Percentiles rank a stretch among this genome's conserved stretches.
These are phyloP conservation scores for Petrocephalus zakoni DNA, from an alignment of 2,113 vertebrate species.

Conservation along the genomic window DNA sequence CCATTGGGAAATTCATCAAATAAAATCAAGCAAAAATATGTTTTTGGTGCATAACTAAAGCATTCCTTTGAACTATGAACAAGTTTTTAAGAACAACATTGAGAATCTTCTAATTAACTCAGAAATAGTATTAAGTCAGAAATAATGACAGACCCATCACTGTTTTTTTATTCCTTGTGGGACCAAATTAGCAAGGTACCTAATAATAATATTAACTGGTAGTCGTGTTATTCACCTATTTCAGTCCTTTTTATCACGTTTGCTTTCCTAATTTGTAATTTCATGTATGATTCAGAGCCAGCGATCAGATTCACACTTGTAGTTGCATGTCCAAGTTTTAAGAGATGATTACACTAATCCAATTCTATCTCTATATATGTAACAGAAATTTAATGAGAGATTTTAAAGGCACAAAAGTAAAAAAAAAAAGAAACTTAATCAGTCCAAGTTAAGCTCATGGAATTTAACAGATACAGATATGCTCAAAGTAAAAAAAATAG, in stretches of 20 bases:
- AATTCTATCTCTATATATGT: not conserved
- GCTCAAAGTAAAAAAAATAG: not conserved
- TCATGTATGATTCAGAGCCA: not conserved
- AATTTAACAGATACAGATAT: not conserved
- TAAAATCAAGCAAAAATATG: not conserved
- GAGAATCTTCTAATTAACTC: not conserved
- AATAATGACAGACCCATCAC: not conserved
- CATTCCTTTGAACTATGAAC: not conserved
- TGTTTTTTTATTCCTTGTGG: not conserved
- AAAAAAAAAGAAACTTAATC: not conserved
- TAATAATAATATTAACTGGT: constrained; percentile 1
- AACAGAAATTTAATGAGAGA: not conserved
- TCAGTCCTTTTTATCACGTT: constrained; percentile 2
- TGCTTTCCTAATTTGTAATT: not conserved
- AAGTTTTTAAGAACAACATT: not conserved
- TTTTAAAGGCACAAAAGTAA: not conserved
- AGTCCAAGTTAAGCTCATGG: not conserved
- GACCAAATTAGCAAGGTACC: not conserved
- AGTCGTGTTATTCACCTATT: not conserved
- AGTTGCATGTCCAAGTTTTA: not conserved
- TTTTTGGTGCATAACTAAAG: not conserved
- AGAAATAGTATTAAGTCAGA: not conserved
- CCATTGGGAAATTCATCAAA: not conserved
- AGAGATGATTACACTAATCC: not conserved
- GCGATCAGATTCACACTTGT: not conserved